phyloP scores from a whole-genome alignment of 1,140 invertebrate genomes.

The Capitella teleta region DNA sequence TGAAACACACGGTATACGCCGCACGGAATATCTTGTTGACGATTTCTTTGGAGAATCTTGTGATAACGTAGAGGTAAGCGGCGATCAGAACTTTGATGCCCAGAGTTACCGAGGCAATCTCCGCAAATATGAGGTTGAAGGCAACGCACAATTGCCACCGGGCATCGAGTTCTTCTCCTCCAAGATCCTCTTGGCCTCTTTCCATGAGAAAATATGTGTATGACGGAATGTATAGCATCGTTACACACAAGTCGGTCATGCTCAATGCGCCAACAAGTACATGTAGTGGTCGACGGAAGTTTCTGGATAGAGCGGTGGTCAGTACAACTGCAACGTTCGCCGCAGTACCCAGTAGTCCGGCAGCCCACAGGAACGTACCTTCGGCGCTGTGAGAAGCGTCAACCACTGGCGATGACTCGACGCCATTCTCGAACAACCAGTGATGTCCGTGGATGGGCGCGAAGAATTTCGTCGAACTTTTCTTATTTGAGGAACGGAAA shows the following conservation, averaged over 20 bases:
- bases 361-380: conserved; percentile 9
- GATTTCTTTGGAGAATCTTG: too few relatives aligned
- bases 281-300: neutral
- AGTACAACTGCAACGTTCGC: neutral
- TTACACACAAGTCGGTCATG: neutral
- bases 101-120: neutral
- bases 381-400: conserved; percentile 9
- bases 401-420: neutral
- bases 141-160: neutral
- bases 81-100: neutral
- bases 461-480: too few relatives aligned
- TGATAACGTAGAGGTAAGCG: neutral
- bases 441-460: neutral
- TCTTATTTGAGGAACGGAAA: too few relatives aligned
- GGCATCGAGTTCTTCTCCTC: neutral
- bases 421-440: neutral
- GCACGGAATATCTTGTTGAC: too few relatives aligned
- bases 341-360: neutral
- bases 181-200: neutral
- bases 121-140: neutral
- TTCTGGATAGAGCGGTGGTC: neutral
- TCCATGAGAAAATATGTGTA: neutral
- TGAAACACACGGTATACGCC: too few relatives aligned
- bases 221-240: neutral
- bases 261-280: neutral